phyloP scores from a whole-genome alignment of 92 coral and sea anemone genomes.

The Diadumene lineata region DNA sequence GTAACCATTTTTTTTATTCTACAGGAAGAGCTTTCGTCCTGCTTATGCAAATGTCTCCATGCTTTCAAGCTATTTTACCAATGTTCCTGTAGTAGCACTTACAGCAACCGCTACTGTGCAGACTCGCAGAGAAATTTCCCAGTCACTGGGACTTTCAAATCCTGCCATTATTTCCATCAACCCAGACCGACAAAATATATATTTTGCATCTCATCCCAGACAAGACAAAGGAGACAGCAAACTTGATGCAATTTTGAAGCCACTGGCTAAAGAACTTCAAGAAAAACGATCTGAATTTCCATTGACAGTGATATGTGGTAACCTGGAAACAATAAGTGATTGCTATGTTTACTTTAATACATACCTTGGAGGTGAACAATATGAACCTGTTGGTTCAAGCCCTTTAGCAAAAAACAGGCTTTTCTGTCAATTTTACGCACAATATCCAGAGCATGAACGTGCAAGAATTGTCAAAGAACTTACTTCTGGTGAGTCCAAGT shows the following conservation, averaged over 20 bases:
- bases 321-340: constrained; percentile 40
- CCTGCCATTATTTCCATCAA: constrained; percentile 41
- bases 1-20: neutral
- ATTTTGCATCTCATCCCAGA: constrained; percentile 26
- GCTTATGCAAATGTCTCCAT: constrained; percentile 17
- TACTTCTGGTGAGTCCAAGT: constrained; percentile 28
- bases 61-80: constrained; percentile 26
- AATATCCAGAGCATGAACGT: constrained; percentile 58
- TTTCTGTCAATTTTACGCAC: constrained; percentile 58
- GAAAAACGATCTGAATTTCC: constrained; percentile 48
- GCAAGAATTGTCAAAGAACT: constrained; percentile 45
- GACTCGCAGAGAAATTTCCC: constrained; percentile 14
- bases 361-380: constrained; percentile 41
- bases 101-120: constrained; percentile 65
- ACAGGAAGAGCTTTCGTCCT: constrained; percentile 47
- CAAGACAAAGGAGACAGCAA: constrained; percentile 47
- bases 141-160: constrained; percentile 48
- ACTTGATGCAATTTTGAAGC: constrained; percentile 41
- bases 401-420: constrained; percentile 32
- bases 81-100: constrained; percentile 42
- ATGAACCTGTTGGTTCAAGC: constrained; percentile 43
- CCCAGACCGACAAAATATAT: constrained; percentile 48
- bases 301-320: constrained; percentile 60
- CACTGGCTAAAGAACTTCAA: constrained; percentile 39
- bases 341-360: constrained; percentile 47